These are phyloP conservation scores for Lathronympha strigana DNA, from an alignment of 2,888 invertebrate species.

Conservation along the genomic window DNA sequence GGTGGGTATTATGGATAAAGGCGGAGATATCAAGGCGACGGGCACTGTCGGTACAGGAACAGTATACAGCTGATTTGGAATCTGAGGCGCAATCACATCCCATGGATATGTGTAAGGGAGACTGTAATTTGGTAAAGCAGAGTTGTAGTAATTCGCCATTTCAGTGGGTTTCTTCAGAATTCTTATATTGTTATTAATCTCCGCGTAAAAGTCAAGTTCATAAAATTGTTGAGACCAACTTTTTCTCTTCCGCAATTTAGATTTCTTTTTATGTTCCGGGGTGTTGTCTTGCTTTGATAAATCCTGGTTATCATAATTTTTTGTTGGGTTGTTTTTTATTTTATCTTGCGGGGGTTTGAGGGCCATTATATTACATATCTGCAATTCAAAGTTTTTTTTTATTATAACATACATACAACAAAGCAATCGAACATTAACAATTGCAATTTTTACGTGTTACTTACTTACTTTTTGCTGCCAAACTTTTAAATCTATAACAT, in stretches of 20 bases:
- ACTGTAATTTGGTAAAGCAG: constrained; percentile 8
- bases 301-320: constrained; percentile 30
- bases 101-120: constrained; percentile 15
- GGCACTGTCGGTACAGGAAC: constrained; percentile 22
- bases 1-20: constrained; percentile 13
- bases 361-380: constrained; percentile 29
- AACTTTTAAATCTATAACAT: not conserved
- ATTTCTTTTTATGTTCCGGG: constrained; percentile 18
- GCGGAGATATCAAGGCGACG: constrained; percentile 15
- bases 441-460: not conserved
- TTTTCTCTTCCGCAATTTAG: constrained; percentile 16
- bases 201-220: constrained; percentile 20
- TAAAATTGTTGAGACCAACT: constrained; percentile 8
- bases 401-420: no score
- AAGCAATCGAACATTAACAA: not conserved
- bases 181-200: constrained; percentile 13
- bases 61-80: constrained; percentile 16
- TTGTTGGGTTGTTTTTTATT: constrained; percentile 11
- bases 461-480: constrained; percentile 27
- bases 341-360: constrained; percentile 4
- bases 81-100: constrained; percentile 7
- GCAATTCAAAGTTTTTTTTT: not conserved
- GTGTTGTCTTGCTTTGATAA: constrained; percentile 22
- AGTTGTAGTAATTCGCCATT: constrained; percentile 11
- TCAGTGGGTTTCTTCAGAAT: not conserved